Evolutionary conservation across 2,113 vertebrate species (phyloP), one percentile per base, ranked within the genome.

Genomic region (Oxyruncus cristatus): DNA sequence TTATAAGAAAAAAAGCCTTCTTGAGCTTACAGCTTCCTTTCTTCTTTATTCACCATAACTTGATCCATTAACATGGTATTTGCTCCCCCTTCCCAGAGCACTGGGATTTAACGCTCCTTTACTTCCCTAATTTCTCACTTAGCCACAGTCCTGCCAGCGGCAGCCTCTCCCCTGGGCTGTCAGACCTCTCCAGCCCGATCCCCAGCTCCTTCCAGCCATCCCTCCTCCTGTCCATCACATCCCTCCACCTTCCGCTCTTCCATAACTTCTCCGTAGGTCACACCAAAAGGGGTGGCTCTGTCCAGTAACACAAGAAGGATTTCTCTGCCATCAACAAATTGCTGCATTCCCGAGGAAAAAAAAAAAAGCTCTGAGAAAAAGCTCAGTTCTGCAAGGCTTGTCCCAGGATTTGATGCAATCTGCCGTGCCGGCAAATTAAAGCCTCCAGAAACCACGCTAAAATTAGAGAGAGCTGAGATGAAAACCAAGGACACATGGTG

Each of bases 391-490:
- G 72, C 62, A 86, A 82, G 83, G 12, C 85, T 55, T 8, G 55
- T 94, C 71, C 88, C 30, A 74, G 78, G 91, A 17, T 91, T 96
- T 74, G 92, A 86, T 95, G 96, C 88, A 94, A 94, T 94, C 92
- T 94, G 92, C 89, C 41, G 2, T 65, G 88, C 81, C 12, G 47
- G 85, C 88, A 80, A 94, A 91, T 37, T 46, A 88, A 82, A 96
- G 95, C 96, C 92, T 83, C 50, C 37, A 77, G 92, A 94, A 96
- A 85, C 13, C 85, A 90, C 21, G 39, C 96, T 97, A 94, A 96
- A 96, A 97, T 96, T 93, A 96, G 96, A 90, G 93, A 49, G 87
- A 68, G 88, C 85, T 10, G 85, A 94, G 95, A 63, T 88, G 88
- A 79, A 86, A 92, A 68, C 74, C 92, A 49, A 93, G 88, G 91